These are phyloP conservation scores for Vidua chalybeata DNA, from an alignment of 2,113 vertebrate species.

Conservation along the genomic window DNA sequence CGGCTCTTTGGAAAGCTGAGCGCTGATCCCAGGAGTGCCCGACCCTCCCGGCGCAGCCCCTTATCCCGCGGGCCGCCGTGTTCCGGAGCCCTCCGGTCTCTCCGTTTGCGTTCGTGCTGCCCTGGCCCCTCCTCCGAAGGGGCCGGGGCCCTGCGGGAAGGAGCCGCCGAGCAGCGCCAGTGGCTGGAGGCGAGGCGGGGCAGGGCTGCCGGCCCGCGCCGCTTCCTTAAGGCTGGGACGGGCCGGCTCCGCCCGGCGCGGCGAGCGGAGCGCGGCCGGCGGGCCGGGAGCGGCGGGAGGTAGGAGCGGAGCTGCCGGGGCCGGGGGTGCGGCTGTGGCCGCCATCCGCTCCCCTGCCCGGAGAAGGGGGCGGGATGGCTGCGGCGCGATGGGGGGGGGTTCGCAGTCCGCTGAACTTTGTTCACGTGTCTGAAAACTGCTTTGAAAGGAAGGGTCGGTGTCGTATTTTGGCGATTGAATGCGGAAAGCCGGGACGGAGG, in stretches of 20 bases:
- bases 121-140: conserved; percentile 54
- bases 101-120: not conserved
- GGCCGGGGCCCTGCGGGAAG: not conserved
- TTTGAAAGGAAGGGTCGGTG: not conserved
- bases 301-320: not conserved
- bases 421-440: not conserved
- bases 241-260: not conserved
- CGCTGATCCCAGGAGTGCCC: not conserved
- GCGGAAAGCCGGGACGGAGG: not conserved
- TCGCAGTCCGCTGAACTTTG: not conserved
- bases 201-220: not conserved
- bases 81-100: not conserved
- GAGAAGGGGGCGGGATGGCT: not conserved
- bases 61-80: not conserved
- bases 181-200: not conserved
- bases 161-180: not conserved
- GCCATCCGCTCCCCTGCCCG: not conserved
- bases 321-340: fast-evolving
- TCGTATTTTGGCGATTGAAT: not conserved
- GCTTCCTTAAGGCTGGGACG: not conserved
- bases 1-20: not conserved
- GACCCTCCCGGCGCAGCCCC: not conserved
- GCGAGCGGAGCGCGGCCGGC: not conserved
- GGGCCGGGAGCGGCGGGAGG: not conserved
- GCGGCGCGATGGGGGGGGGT: not conserved